Conservation (phyloP, 2,888 invertebrate genomes). For the Perdita meconis region DNA sequence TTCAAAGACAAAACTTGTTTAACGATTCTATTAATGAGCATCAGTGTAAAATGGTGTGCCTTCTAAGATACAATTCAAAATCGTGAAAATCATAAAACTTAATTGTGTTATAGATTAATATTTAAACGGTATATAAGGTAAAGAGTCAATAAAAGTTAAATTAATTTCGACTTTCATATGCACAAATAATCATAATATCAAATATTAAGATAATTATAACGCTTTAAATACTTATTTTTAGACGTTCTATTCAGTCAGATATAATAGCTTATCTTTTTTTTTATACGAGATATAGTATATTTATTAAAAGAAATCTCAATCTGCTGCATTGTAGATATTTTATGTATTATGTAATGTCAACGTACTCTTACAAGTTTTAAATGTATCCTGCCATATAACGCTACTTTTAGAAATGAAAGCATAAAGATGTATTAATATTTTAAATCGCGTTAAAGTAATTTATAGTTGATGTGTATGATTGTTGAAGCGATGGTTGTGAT, state of each 20-base stretch:
- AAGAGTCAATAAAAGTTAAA: constrained; percentile 34
- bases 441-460: constrained; percentile 32
- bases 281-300: constrained; percentile 29
- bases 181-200: constrained; percentile 39
- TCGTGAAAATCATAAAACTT: constrained; percentile 9
- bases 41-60: constrained; percentile 57
- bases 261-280: constrained; percentile 37
- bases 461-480: constrained; percentile 28
- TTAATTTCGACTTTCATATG: constrained; percentile 30
- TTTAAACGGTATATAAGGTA: neutral
- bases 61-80: constrained; percentile 55
- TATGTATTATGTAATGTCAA: constrained; percentile 9
- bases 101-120: constrained; percentile 5
- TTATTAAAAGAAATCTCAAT: constrained; percentile 45
- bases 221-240: constrained; percentile 29
- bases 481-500: constrained; percentile 55
- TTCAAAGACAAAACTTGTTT: constrained; percentile 26
- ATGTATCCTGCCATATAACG: constrained; percentile 52
- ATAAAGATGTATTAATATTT: constrained; percentile 30
- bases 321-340: constrained; percentile 30
- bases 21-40: constrained; percentile 21
- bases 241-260: constrained; percentile 19
- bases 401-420: constrained; percentile 20
- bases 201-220: constrained; percentile 19
- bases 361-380: constrained; percentile 25